Evolutionary conservation across 2,888 invertebrate genomes (phyloP).

Genomic region (Noctuana brunneofusca): DNA sequence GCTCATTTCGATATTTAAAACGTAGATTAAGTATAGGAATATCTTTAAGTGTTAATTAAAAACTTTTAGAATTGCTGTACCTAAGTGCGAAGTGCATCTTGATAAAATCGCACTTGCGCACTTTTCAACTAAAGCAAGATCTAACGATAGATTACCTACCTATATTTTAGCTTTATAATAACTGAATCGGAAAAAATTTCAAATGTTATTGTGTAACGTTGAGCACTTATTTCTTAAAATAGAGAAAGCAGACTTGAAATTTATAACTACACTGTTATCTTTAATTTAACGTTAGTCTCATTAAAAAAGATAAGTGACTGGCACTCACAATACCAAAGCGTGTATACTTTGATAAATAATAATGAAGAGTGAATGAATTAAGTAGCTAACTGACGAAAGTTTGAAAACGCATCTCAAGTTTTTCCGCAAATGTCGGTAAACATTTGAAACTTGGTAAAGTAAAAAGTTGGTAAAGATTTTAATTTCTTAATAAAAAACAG

Average conservation of each 20-base stretch:
- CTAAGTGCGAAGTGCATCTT: background rate
- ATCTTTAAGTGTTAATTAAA: background rate
- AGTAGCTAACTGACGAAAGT: background rate
- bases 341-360: conserved; percentile 26
- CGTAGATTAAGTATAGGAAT: no score
- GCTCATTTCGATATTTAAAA: no score
- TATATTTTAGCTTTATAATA: no score
- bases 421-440: conserved; percentile 21
- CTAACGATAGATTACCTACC: no score
- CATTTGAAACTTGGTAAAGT: background rate
- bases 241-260: conserved; percentile 24
- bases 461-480: background rate
- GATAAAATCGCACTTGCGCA: background rate
- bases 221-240: background rate
- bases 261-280: conserved; percentile 34
- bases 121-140: background rate
- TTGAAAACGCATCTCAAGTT: conserved; percentile 11
- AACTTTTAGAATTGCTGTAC: background rate
- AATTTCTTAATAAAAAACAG: conserved; percentile 14
- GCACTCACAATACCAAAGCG: conserved; percentile 18
- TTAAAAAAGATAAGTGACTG: conserved; percentile 32
- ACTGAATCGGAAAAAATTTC: no score
- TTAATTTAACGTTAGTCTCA: conserved; percentile 32
- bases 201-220: background rate
- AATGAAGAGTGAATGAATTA: background rate